Conservation (phyloP, 2,113 vertebrate species). For the Trichomycterus rosablanca region DNA sequence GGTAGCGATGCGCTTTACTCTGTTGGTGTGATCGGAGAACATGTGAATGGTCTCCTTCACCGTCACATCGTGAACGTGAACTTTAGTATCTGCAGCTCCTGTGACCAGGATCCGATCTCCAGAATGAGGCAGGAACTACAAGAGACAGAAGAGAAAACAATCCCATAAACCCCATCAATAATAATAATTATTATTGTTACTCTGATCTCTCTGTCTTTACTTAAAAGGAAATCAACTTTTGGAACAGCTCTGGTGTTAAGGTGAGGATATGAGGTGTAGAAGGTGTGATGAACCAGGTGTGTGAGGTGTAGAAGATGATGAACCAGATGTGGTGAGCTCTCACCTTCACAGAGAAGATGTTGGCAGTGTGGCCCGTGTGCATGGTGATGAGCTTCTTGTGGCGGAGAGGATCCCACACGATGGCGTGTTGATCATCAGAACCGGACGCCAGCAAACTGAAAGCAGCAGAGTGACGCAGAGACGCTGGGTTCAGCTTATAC, state of each 20-base stretch:
- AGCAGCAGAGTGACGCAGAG: no score
- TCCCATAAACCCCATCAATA: no score
- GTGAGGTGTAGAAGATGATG: conserved; percentile 9
- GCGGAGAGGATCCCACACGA: conserved; percentile 95
- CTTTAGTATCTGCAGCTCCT: conserved; percentile 93
- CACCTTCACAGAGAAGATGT: conserved; percentile 99
- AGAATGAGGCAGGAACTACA: conserved; percentile 91
- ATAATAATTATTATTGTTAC: no score
- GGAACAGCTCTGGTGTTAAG: no score
- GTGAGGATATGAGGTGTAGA: no score
- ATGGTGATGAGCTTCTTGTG: conserved; percentile 96
- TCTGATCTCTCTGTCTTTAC: no score
- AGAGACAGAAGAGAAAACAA: neutral
- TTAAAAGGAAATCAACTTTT: no score
- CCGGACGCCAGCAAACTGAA: conserved; percentile 90
- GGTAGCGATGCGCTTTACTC: conserved; percentile 93
- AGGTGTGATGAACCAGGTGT: no score
- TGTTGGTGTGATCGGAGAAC: conserved; percentile 97
- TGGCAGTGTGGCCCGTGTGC: conserved; percentile 97
- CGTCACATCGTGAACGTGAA: conserved; percentile 92
- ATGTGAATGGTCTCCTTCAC: conserved; percentile 96
- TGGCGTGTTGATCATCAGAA: conserved; percentile 95
- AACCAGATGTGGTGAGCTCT: no score
- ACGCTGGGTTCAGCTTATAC: no score
- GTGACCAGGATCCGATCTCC: conserved; percentile 93